These are phyloP conservation scores for Struthidea cinerea DNA, from an alignment of 2,113 vertebrate species.

Conservation along the genomic window DNA sequence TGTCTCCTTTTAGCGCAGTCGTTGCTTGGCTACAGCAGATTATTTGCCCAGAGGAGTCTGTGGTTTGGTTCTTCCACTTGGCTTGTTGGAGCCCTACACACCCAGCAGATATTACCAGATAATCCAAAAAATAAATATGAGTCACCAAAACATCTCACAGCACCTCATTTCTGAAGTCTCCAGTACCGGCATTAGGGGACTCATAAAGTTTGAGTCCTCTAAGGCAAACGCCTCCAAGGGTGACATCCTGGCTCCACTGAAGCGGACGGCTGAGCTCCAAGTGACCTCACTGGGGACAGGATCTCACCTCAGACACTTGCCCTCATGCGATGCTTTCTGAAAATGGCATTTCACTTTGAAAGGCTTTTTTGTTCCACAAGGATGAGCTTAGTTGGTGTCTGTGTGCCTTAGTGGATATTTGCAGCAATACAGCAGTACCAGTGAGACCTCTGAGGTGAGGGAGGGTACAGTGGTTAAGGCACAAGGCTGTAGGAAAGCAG, in stretches of 20 bases:
- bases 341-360: background rate
- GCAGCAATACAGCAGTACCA: background rate
- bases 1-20: background rate
- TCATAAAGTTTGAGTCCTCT: background rate
- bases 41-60: background rate
- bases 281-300: background rate
- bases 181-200: background rate
- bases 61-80: background rate
- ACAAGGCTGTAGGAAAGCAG: background rate
- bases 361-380: background rate
- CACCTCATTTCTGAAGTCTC: background rate
- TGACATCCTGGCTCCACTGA: background rate
- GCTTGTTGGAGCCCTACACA: background rate
- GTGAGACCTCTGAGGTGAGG: background rate
- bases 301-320: background rate
- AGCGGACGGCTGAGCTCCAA: background rate
- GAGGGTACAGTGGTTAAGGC: background rate
- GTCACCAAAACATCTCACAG: background rate
- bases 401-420: background rate
- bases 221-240: background rate
- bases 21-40: background rate
- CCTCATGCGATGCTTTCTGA: background rate
- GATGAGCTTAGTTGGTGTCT: slow-evolving; percentile 1
- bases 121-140: background rate
- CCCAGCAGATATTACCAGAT: background rate